Percentiles rank a stretch among this genome's conserved stretches.
phyloP scores from a whole-genome alignment of 1,140 invertebrate genomes.

The Cyclina sinensis region DNA sequence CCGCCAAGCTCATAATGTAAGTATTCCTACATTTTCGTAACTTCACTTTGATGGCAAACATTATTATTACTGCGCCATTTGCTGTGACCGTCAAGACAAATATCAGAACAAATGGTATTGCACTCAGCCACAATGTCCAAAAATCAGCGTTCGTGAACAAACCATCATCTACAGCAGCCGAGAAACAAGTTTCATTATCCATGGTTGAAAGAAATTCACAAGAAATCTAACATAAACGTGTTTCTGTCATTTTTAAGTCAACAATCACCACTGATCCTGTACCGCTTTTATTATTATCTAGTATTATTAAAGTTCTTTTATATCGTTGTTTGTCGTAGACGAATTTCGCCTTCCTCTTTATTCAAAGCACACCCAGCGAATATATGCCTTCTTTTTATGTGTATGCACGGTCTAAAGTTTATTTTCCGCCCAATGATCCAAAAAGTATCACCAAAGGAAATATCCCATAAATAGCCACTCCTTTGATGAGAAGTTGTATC shows the following conservation, averaged over 20 bases:
- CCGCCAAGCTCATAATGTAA: slow-evolving; percentile 80
- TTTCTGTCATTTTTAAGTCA: background rate
- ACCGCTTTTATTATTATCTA: background rate
- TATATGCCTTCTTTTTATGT: background rate
- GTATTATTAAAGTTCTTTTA: background rate
- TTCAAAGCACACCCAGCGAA: background rate
- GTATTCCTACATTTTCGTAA: slow-evolving; percentile 80
- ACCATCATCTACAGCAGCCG: background rate
- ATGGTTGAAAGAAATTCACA: background rate
- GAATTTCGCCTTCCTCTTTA: too few species aligned
- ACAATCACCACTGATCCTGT: background rate
- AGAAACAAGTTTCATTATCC: slow-evolving; percentile 57
- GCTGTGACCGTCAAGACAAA: slow-evolving; percentile 76
- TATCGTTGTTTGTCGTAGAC: too few species aligned
- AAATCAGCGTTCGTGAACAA: slow-evolving; percentile 51
- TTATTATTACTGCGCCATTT: slow-evolving; percentile 77
- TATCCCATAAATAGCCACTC: background rate
- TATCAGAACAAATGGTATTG: slow-evolving; percentile 75
- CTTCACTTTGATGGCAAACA: slow-evolving; percentile 76
- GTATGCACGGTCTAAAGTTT: background rate
- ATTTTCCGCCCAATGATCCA: background rate
- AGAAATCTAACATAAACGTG: background rate
- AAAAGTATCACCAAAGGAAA: background rate
- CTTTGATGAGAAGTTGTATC: background rate
- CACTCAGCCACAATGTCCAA: slow-evolving; percentile 71